Evolutionary conservation across 2,797 vertebrate species (phyloP).

Genomic region (Enteromius unitaeniatus): DNA sequence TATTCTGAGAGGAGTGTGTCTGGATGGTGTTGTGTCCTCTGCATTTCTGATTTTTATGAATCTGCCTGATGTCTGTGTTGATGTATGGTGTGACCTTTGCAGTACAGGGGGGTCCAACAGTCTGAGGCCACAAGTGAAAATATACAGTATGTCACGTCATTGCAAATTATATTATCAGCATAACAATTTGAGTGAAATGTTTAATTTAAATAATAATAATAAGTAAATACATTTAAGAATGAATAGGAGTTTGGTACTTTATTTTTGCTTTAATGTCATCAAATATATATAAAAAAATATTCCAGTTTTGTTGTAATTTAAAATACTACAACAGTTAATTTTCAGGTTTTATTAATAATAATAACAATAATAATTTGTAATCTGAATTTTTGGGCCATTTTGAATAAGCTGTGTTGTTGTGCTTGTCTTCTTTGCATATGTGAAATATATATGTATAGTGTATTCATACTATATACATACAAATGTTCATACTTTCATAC

Average conservation of each 20-base stretch:
- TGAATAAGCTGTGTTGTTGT: not conserved
- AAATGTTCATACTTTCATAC: not conserved
- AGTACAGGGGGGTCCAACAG: not conserved
- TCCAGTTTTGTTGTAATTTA: not conserved
- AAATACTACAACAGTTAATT: not conserved
- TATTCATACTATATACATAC: too few species aligned
- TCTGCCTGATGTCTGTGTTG: slow-evolving; percentile 38
- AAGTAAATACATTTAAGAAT: not conserved
- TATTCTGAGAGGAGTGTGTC: slow-evolving; percentile 56
- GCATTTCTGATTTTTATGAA: slow-evolving; percentile 39
- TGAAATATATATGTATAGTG: not conserved
- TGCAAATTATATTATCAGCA: not conserved
- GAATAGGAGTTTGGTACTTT: not conserved
- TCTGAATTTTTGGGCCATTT: not conserved
- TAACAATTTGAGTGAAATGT: not conserved
- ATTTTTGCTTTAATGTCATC: not conserved
- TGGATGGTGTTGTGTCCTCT: slow-evolving; percentile 32
- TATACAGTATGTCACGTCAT: not conserved
- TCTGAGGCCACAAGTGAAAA: not conserved
- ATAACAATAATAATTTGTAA: not conserved
- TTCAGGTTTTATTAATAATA: not conserved
- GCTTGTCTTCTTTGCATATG: not conserved
- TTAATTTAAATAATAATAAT: not conserved
- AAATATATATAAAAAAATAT: not conserved
- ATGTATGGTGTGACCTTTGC: slow-evolving; percentile 16